Conservation (phyloP, 2,888 invertebrate species). For the Heteromurus nitidus region DNA sequence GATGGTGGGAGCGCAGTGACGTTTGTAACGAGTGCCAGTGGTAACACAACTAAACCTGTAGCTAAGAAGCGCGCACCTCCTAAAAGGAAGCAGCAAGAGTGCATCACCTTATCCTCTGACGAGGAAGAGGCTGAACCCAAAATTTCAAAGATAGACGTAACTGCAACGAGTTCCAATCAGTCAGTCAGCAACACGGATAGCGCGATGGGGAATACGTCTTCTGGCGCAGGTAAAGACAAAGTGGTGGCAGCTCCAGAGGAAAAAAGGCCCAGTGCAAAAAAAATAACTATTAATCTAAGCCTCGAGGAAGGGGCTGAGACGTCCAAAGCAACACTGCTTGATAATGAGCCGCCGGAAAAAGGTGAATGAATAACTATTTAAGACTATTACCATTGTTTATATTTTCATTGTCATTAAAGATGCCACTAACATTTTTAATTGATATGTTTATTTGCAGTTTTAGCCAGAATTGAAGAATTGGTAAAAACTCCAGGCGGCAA, state of each 20-base stretch:
- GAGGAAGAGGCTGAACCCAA: conserved; percentile 63
- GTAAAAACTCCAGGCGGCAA: conserved; percentile 1
- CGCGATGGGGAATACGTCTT: too few species aligned
- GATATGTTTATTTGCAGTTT: conserved; percentile 11
- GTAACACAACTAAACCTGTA: neutral
- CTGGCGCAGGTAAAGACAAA: too few species aligned
- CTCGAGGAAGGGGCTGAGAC: neutral
- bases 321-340: too few species aligned
- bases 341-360: neutral
- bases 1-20: conserved; percentile 49
- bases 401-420: neutral
- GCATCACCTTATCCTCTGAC: conserved; percentile 63
- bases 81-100: conserved; percentile 48
- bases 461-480: neutral
- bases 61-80: conserved; percentile 24
- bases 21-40: neutral
- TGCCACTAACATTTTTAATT: neutral
- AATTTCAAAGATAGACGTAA: neutral
- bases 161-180: too few species aligned
- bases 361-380: too few species aligned
- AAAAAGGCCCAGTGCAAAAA: too few species aligned
- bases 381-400: too few species aligned
- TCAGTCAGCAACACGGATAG: conserved; percentile 5
- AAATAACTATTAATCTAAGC: neutral
- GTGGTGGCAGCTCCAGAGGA: too few species aligned